Evolutionary conservation across 2,888 invertebrate species (phyloP), one percentile per base, ranked within the genome.

Genomic region (Leptogaster cylindrica): DNA sequence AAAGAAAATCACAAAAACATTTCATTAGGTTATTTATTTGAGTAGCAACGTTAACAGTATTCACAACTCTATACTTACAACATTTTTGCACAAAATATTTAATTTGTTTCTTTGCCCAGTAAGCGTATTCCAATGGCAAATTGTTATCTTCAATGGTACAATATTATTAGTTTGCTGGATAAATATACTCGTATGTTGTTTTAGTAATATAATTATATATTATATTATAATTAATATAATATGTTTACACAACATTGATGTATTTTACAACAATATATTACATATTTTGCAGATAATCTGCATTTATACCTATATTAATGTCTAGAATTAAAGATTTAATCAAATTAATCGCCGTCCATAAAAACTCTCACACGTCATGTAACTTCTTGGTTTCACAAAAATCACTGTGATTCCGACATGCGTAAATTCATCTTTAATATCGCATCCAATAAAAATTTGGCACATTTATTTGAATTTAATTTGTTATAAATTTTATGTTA

Each of bases 41-140:
- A 44, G 41, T 61, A 61, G 61, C 61, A 61, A 61, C 61, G 44
- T 61, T 61, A 61, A 61, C 61, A 61, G 31, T 44, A 27, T 61
- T 44, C 25, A 44, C 44, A 44, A 25, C 23, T 58, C 23, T 58
- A 25, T 36, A 61, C 31, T 12, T 14, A 61, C 41, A 61, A 33
- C 27, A 61, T 27, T 18, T 44, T 27, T 61, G 44, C 44, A 28
- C 12, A 23, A 61, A 61, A 61, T 41, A 61, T 25, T 23, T 41
- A 7, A 44, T 27, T 61, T 61, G 44, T 10, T 44, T 44, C n/a
- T 27, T 44, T 44, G 2, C 6, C 27, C 27, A n/a, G 8, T 23
- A 25, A 5, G n/a, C 25, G 23, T 48, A 25, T 23, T 48, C 4
- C 10, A 48, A 25, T 23, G 3, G 25, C 16, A 25, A 41, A 41